Evolutionary conservation across 2,113 vertebrate genomes (phyloP).

Genomic region (Eulemur rufifrons): DNA sequence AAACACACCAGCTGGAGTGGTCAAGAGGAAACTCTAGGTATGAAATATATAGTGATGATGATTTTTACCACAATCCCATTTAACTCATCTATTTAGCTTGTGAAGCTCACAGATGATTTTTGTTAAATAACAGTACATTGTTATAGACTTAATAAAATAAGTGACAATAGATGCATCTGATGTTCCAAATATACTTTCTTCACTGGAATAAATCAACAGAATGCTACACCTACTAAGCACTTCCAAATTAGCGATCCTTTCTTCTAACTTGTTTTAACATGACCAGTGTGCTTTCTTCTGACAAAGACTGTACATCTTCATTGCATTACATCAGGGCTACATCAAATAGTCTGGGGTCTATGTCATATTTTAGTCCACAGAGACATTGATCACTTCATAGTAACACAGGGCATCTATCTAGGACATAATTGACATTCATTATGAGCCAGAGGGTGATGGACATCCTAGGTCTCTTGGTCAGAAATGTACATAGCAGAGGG

Average conservation of each 20-base stretch:
- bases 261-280: neutral
- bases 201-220: neutral
- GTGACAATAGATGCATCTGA: neutral
- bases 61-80: neutral
- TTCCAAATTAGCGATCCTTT: neutral
- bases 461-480: neutral
- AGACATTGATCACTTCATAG: neutral
- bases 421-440: neutral
- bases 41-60: neutral
- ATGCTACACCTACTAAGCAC: neutral
- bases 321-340: neutral
- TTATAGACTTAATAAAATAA: neutral
- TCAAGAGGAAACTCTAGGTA: neutral
- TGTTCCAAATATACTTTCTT: neutral
- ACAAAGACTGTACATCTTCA: neutral
- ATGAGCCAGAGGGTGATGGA: neutral
- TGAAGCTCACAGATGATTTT: neutral
- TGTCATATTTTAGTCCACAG: neutral
- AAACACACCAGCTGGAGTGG: neutral
- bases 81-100: neutral
- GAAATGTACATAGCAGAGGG: neutral
- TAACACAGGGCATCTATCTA: neutral
- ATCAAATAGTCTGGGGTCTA: neutral
- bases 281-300: neutral
- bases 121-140: neutral